Conservation (phyloP, 2,113 vertebrate species). For the Chiloscyllium plagiosum region DNA sequence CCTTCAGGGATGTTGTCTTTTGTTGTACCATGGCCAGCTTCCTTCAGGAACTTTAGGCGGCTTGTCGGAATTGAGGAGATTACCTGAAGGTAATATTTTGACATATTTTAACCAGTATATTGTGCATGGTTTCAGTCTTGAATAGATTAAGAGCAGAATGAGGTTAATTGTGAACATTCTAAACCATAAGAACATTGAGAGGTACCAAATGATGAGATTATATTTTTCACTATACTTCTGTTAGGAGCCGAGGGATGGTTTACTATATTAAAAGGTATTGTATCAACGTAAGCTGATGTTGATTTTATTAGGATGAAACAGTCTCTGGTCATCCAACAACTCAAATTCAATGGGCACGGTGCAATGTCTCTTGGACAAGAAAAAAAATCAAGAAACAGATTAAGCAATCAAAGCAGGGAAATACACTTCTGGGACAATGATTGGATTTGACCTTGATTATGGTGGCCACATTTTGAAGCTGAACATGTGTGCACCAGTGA, state of each 20-base stretch:
- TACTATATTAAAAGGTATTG: not conserved
- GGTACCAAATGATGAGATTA: not conserved
- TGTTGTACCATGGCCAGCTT: constrained; percentile 81
- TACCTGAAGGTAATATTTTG: constrained; percentile 47
- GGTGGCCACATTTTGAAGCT: not conserved
- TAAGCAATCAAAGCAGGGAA: not conserved
- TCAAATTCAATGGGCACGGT: not conserved
- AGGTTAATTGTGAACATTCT: not conserved
- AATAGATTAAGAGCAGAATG: not conserved
- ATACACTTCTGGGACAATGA: not conserved
- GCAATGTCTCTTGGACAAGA: not conserved
- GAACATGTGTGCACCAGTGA: too few relatives aligned
- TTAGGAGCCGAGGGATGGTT: not conserved
- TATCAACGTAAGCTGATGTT: not conserved
- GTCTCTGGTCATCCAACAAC: not conserved
- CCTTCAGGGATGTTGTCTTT: constrained; percentile 83
- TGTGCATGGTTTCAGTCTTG: not conserved
- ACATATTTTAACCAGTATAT: not conserved
- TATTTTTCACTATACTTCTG: not conserved
- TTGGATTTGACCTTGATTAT: not conserved
- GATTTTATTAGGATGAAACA: not conserved
- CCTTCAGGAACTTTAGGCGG: constrained; percentile 89
- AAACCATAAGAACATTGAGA: not conserved
- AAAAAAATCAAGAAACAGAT: not conserved
- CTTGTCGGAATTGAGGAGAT: constrained; percentile 81